Conservation (phyloP, 1,140 invertebrate species). For the Archegozetes longisetosus region DNA sequence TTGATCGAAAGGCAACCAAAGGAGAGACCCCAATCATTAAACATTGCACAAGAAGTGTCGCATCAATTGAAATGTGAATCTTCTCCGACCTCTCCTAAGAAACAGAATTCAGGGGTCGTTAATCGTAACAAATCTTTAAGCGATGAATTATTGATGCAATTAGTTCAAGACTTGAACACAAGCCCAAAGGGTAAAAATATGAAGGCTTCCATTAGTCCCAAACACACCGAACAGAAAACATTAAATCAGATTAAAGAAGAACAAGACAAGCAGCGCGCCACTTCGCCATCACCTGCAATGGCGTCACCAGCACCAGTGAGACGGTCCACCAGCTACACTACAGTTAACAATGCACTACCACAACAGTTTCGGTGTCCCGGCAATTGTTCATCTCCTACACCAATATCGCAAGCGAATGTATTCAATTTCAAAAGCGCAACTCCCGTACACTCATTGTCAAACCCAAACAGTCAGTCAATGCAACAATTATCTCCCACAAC, state of each 20-base stretch:
- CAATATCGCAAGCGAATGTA: no score
- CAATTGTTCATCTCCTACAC: no score
- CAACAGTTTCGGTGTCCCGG: no score
- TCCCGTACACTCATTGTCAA: no score
- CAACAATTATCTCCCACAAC: no score
- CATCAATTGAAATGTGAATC: neutral
- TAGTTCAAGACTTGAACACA: neutral
- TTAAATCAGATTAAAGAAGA: conserved; percentile 3
- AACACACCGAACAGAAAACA: neutral
- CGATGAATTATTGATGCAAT: conserved; percentile 2
- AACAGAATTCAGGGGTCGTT: neutral
- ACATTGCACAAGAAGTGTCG: neutral
- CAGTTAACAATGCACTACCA: no score
- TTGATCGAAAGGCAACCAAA: neutral
- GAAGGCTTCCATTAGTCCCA: neutral
- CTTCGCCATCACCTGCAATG: no score
- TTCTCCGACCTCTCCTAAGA: neutral
- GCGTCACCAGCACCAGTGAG: no score
- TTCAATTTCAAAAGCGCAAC: no score
- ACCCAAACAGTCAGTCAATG: no score
- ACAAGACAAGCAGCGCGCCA: conserved; percentile 5
- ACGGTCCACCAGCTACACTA: no score
- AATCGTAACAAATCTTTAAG: conserved; percentile 1
- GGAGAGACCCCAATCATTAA: neutral
- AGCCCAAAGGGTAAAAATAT: neutral